Base-by-base conservation (phyloP, 2,888 invertebrate genomes). In the Drosophila subquinaria region DNA sequence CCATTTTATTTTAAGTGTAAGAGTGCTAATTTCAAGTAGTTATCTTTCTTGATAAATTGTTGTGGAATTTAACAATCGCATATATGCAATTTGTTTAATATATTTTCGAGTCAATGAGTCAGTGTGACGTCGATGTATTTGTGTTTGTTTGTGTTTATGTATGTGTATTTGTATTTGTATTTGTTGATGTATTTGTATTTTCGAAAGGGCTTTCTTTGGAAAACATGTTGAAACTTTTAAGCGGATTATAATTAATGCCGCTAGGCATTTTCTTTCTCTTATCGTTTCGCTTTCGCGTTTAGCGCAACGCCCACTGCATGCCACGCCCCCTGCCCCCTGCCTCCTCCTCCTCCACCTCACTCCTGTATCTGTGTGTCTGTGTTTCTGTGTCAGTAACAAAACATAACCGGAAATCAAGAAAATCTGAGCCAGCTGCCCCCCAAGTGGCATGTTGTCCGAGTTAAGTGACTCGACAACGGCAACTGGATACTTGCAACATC, bases 211-310 rank as follows among this genome's bases (percentile, higher is more conserved):
- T 85, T 75, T 75, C 69, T 78, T 73, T 40, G 48, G 55, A 76
- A 88, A 90, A 90, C 89, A 90, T 89, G 89, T 84, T 90, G 88
- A 82, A 82, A 90, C 89, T 89, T 90, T 84, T 89, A 89, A 89
- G 89, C 90, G 79, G 90, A 79, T 89, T 89, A 89, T 90, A 87
- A 87, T 87, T 82, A 90, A 84, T 89, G 87, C 85, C 88, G 81
- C 73, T 70, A 73, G 90, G 90, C 88, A 88, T 84, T 89, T 84
- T 89, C 89, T 85, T 89, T 84, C 85, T 79, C 72, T 89, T 84
- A 89, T 73, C 88, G 76, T 73, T 51, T 59, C 53, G 81, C 69
- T 66, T 68, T 69, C 70, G 88, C 77, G 88, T 69, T 86, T 67
- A 79, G 70, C 79, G 77, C 64, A 38, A 38, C 53, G 45, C 51